Percentiles rank a stretch among this genome's conserved stretches.
phyloP scores from a whole-genome alignment of 2,797 vertebrate genomes.

The Xenops minutus region DNA sequence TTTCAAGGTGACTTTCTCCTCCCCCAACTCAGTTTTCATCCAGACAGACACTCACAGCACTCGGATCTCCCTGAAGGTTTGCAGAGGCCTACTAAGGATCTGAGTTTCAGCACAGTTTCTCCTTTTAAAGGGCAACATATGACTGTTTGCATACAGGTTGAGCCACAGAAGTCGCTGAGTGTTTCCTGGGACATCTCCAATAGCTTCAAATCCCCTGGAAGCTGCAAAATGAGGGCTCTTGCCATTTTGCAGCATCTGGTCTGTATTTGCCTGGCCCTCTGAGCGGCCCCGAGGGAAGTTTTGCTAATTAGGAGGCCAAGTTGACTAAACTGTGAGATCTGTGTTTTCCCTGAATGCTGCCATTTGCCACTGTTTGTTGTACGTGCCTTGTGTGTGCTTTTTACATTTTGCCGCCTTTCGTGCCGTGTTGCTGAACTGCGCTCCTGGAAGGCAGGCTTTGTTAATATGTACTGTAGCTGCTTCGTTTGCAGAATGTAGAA shows the following conservation, averaged over 20 bases:
- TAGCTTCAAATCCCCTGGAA: not conserved
- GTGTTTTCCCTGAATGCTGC: not conserved
- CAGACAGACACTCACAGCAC: not conserved
- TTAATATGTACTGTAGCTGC: slow-evolving; percentile 67
- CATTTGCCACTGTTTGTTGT: slow-evolving; percentile 28
- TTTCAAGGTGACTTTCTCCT: slow-evolving; percentile 5
- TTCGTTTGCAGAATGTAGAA: slow-evolving; percentile 89
- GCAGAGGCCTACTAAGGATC: not conserved
- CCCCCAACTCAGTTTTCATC: not conserved
- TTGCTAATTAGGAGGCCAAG: slow-evolving; percentile 21
- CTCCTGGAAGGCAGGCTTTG: slow-evolving; percentile 24
- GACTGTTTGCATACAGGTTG: not conserved
- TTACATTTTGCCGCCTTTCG: not conserved
- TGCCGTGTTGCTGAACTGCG: not conserved
- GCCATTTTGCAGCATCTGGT: slow-evolving; percentile 33
- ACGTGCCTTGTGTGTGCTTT: slow-evolving; percentile 8
- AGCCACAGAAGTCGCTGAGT: not conserved
- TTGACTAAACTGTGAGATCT: not conserved
- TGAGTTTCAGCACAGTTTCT: not conserved
- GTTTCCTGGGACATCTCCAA: not conserved
- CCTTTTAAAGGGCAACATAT: not conserved
- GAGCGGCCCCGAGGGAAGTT: not conserved
- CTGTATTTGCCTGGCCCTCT: slow-evolving; percentile 24
- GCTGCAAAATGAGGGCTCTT: not conserved
- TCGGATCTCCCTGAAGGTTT: not conserved